These are phyloP conservation scores for Galeopterus variegatus DNA, from an alignment of 2,113 vertebrate genomes.

Conservation along the genomic window DNA sequence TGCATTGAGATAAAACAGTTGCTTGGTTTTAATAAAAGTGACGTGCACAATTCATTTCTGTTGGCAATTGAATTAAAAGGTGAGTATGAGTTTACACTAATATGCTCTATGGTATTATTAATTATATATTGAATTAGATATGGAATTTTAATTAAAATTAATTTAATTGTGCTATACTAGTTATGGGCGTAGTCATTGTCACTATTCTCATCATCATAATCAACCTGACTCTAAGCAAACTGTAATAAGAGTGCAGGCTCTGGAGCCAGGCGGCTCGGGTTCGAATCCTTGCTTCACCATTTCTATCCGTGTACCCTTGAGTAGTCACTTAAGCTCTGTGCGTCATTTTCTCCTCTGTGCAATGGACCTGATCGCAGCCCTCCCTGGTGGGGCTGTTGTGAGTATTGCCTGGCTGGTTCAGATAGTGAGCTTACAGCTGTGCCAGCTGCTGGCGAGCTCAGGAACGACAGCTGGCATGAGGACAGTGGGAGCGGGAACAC, in stretches of 20 bases:
- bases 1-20: conserved; percentile 72
- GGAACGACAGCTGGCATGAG: accelerated
- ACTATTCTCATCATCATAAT: not conserved
- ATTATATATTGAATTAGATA: not conserved
- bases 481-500: accelerated
- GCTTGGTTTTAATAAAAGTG: conserved; percentile 68
- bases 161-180: not conserved
- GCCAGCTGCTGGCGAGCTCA: not conserved
- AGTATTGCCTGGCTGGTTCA: not conserved
- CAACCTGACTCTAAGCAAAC: not conserved
- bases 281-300: accelerated
- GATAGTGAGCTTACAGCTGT: not conserved
- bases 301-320: accelerated
- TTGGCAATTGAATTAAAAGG: conserved; percentile 71
- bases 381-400: too few species aligned
- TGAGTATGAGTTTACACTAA: not conserved
- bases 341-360: not conserved
- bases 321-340: not conserved
- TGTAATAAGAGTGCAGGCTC: not conserved
- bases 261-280: not conserved
- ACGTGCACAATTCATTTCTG: conserved; percentile 73
- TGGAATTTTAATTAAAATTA: not conserved
- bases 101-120: not conserved
- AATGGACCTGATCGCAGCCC: not conserved
- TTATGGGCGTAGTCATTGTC: not conserved